Evolutionary conservation across 1,140 invertebrate species (phyloP).

Genomic region (Drosophila kohkoa): DNA sequence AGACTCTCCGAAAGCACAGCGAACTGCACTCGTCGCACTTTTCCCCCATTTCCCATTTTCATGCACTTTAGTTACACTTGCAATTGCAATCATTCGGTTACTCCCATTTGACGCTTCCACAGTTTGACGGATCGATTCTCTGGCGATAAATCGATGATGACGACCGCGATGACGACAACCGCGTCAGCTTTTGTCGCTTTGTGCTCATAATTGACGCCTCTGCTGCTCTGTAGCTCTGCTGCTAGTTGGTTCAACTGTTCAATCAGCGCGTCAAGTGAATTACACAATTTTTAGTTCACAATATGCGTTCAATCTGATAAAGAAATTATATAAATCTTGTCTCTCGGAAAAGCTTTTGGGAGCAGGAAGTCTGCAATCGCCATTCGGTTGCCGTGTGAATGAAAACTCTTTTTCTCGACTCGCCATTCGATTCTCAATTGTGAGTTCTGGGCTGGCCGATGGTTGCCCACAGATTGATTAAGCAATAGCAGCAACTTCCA

Average conservation of each 20-base stretch:
- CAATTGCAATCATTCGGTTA: constrained; percentile 44
- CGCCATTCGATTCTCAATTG: constrained; percentile 26
- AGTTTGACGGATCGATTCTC: constrained; percentile 27
- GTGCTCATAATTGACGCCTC: constrained; percentile 63
- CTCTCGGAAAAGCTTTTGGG: constrained; percentile 58
- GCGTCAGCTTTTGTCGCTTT: constrained; percentile 61
- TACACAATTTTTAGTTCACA: constrained; percentile 70
- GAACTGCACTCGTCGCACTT: constrained; percentile 75
- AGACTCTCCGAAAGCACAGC: constrained; percentile 72
- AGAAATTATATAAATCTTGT: constrained; percentile 78
- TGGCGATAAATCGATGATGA: constrained; percentile 44
- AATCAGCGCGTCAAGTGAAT: constrained; percentile 65
- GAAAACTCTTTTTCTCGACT: constrained; percentile 30
- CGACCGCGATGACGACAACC: constrained; percentile 15
- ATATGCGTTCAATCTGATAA: constrained; percentile 68
- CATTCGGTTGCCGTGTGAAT: constrained; percentile 64
- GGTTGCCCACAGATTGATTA: constrained; percentile 58
- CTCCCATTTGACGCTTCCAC: constrained; percentile 25
- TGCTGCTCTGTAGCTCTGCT: background rate
- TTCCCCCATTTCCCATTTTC: constrained; percentile 57
- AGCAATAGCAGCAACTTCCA: constrained; percentile 29
- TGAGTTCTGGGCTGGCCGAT: constrained; percentile 1
- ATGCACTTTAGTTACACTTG: constrained; percentile 55
- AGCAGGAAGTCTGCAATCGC: constrained; percentile 73
- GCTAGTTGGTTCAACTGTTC: constrained; percentile 28